Evolutionary conservation across 2,113 vertebrate genomes (phyloP), one percentile per base, ranked within the genome.

Genomic region (Martes martes): DNA sequence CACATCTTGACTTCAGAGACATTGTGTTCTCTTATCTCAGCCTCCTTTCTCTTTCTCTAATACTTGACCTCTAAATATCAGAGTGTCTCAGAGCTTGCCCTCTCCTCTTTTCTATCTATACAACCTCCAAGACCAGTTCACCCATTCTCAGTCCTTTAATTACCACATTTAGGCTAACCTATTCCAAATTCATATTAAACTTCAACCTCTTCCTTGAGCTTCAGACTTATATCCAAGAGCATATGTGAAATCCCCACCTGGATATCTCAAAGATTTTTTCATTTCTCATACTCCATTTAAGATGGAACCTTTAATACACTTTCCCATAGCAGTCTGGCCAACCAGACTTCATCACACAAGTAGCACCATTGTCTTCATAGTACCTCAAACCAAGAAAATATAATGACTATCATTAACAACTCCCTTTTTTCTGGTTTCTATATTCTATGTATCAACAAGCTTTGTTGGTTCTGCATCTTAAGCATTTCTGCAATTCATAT

Each of bases 401-500:
- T 11, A 45, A 91, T 45, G 33, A 52, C 33, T 83, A 13, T 3
- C 79, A 61, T 55, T 80, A 36, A 78, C 86, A 73, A 15, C 28
- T 95, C 2, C 7, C 6, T 47, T 87, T 89, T 83, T 24, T 14
- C 90, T 90, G 45, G 80, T 9, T 86, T n/a, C 18, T 82, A 50
- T 45, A 91, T 71, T 90, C 39, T 80, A 13, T 42, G 39, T 55
- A 73, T 86, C 36, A 94, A 81, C 76, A 95, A 80, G 21, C 92
- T 92, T 36, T 93, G 33, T 78, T 89, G 52, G 63, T 61, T 96
- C 10, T 82, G 1, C 45, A 61, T 71, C 31, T 85, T 88, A 74
- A 96, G 61, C 8, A 74, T 82, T 80, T 85, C 50, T 96, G n/a
- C 74, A 89, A 86, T 63, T 94, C 16, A 93, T 92, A 73, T 85